A percentile compares a stretch with the other conserved stretches of the same genome.
These are phyloP conservation scores for Calyptomena viridis DNA, from an alignment of 2,113 vertebrate species.

Conservation along the genomic window DNA sequence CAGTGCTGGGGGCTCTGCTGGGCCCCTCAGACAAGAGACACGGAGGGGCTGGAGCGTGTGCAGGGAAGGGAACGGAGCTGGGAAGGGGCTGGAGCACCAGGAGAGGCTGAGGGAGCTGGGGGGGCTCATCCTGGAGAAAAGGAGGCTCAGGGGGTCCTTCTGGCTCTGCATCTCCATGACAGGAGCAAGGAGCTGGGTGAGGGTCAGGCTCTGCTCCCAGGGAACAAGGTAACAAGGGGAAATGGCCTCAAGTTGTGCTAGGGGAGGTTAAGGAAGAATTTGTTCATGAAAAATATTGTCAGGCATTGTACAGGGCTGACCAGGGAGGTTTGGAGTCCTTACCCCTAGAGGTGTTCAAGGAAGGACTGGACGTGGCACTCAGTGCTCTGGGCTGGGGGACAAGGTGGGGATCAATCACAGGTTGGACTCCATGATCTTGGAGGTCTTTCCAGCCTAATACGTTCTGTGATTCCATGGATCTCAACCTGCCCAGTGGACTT, in stretches of 20 bases:
- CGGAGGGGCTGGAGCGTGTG: not conserved
- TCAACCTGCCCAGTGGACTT: not conserved
- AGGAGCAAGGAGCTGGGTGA: not conserved
- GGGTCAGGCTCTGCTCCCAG: not conserved
- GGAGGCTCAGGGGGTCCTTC: not conserved
- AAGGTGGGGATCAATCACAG: not conserved
- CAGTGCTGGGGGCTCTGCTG: not conserved
- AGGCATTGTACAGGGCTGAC: not conserved
- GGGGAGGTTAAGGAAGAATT: accelerated
- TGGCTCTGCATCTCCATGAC: not conserved
- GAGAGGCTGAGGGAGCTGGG: not conserved
- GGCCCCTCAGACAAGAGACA: not conserved
- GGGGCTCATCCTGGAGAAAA: not conserved
- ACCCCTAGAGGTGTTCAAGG: not conserved
- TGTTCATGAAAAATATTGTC: not conserved
- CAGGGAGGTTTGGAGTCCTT: not conserved
- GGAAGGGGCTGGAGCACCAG: not conserved
- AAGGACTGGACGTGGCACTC: accelerated
- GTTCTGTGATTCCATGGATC: not conserved
- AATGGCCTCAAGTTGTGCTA: accelerated
- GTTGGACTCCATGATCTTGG: accelerated
- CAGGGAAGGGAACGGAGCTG: not conserved
- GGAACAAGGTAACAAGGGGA: not conserved
- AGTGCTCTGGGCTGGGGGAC: not conserved
- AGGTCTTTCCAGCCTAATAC: not conserved